phyloP scores from a whole-genome alignment of 2,888 invertebrate genomes.

The Geotrupes spiniger region DNA sequence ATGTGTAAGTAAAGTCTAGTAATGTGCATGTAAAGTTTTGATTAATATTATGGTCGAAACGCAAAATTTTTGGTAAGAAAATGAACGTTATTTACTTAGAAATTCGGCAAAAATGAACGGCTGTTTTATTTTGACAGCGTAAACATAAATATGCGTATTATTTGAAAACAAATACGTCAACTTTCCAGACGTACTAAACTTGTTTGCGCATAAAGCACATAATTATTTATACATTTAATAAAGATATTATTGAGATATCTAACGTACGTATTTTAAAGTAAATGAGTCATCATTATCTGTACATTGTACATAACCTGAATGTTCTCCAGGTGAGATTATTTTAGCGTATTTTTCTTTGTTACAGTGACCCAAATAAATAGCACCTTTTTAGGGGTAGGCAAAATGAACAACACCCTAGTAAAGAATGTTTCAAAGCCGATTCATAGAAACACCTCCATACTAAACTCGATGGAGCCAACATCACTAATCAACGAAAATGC shows the following conservation, averaged over 20 bases:
- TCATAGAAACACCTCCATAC: constrained; percentile 35
- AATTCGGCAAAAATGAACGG: constrained; percentile 9
- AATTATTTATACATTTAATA: too few relatives aligned
- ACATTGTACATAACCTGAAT: constrained; percentile 4
- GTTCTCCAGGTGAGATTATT: constrained; percentile 1
- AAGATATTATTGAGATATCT: too few relatives aligned
- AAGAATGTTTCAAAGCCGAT: constrained; percentile 25
- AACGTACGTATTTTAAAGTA: not conserved
- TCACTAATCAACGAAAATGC: constrained; percentile 23
- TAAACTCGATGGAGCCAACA: constrained; percentile 40
- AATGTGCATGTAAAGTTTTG: constrained; percentile 17
- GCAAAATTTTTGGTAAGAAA: constrained; percentile 25
- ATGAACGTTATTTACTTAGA: constrained; percentile 6
- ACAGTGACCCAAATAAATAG: constrained; percentile 36
- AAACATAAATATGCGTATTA: constrained; percentile 17
- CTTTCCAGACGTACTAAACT: not conserved
- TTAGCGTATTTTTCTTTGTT: constrained; percentile 25
- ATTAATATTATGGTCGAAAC: constrained; percentile 20
- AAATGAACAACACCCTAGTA: constrained; percentile 31
- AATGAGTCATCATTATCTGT: constrained; percentile 15
- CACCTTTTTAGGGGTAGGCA: constrained; percentile 25
- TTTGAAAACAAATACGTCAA: constrained; percentile 12
- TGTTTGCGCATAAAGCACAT: constrained; percentile 1
- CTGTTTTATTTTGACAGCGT: constrained; percentile 9
- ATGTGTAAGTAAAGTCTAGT: constrained; percentile 33